Base-by-base conservation (phyloP, 2,888 invertebrate species). In the Rhaphigaster nebulosa region DNA sequence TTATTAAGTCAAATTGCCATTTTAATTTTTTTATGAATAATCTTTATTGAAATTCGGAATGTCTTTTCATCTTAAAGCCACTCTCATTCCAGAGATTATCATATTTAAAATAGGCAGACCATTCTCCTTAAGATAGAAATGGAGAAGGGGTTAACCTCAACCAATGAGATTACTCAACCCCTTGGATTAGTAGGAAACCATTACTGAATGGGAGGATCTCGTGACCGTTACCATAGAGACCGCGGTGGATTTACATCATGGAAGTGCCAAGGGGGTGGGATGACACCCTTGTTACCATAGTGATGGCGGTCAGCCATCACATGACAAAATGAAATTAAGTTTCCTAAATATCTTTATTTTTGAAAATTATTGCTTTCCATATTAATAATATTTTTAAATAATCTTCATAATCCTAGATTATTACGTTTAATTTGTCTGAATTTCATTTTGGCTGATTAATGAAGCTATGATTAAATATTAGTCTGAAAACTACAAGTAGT, bases 121-220 rank as follows among this genome's bases (percentile, higher is more conserved):
- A 23, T 76, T 23, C 29, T 23, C 8, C 6, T 8, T 34, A 38
- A 38, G 29, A 23, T 38, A 38, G 38, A 23, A 38, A 76, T 76
- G 70, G 38, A 76, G 70, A 23, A 38, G 34, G 34, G 70, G 38
- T 38, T 76, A 38, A 76, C 70, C 38, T 76, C 20, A 76, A 76
- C 70, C 70, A 76, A 76, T 76, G 70, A 76, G 20, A 38, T 76
- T 1, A 34, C 20, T 38, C 70, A 38, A 23, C 70, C 70, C 70
- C 38, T 38, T 1, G 23, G 38, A 38, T 76, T 76, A 76, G 70
- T 76, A 20, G 20, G 70, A 38, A 3, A 76, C 70, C 70, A 76
- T 76, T 38, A 76, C 70, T 38, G 70, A 76, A 76, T 76, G 70
- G 70, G 70, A 76, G 70, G 70, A 76, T 38, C 70, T 76, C 38